These are phyloP conservation scores for Lycaena phlaeas DNA, from an alignment of 2,888 invertebrate genomes.

Conservation along the genomic window DNA sequence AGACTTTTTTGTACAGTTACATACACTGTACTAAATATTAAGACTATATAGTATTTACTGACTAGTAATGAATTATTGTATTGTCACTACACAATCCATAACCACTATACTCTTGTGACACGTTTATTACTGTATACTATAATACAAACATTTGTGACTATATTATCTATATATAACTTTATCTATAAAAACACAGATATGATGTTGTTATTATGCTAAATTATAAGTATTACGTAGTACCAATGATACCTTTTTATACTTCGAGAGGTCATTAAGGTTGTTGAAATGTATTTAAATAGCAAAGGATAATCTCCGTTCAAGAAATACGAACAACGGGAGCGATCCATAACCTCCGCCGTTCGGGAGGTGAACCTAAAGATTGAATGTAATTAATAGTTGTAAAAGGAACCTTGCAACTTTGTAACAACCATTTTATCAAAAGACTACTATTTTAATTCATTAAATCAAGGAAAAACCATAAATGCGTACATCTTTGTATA, in stretches of 20 bases:
- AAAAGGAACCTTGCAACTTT: slow-evolving; percentile 26
- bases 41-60: too few species aligned
- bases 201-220: slow-evolving; percentile 42
- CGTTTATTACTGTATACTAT: slow-evolving; percentile 4
- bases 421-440: slow-evolving; percentile 31
- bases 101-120: neutral
- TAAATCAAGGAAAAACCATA: slow-evolving; percentile 41
- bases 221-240: slow-evolving; percentile 25
- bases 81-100: neutral
- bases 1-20: too few species aligned
- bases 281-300: slow-evolving; percentile 45
- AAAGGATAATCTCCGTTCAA: slow-evolving; percentile 52
- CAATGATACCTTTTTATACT: slow-evolving; percentile 50
- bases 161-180: slow-evolving; percentile 29
- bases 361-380: slow-evolving; percentile 54
- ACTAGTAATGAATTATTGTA: too few species aligned
- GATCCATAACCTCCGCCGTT: slow-evolving; percentile 67
- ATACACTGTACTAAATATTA: too few species aligned
- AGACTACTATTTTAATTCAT: slow-evolving; percentile 59
- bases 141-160: slow-evolving; percentile 6
- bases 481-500: slow-evolving; percentile 71
- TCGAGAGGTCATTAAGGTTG: slow-evolving; percentile 60
- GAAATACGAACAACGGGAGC: slow-evolving; percentile 52
- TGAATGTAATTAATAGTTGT: slow-evolving; percentile 34
- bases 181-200: slow-evolving; percentile 45